phyloP scores from a whole-genome alignment of 2,113 vertebrate genomes.

The Lanius ludovicianus region DNA sequence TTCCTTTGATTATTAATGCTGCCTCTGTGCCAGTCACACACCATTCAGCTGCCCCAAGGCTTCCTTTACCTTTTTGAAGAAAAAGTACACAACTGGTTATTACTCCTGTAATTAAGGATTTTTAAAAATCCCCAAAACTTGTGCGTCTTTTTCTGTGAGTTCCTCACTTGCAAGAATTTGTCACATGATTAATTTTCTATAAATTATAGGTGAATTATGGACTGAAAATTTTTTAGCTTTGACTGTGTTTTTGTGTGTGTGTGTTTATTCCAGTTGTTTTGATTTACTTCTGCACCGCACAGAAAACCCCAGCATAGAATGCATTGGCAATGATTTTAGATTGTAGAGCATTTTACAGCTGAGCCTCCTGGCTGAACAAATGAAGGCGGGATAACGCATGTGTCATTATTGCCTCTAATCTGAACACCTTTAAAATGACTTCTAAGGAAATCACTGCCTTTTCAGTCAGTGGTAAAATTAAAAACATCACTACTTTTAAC shows the following conservation, averaged over 20 bases:
- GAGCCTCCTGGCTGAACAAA: background rate
- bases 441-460: background rate
- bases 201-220: background rate
- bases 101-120: background rate
- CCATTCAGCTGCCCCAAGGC: rapidly evolving
- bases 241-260: background rate
- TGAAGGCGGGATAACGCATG: background rate
- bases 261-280: background rate
- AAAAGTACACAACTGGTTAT: background rate
- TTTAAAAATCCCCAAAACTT: background rate
- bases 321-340: background rate
- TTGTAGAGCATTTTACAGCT: background rate
- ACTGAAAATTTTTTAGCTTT: background rate
- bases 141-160: background rate
- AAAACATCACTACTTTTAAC: background rate
- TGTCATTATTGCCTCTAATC: background rate
- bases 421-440: background rate
- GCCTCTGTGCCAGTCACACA: background rate
- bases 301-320: background rate
- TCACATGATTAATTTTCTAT: background rate
- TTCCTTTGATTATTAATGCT: background rate
- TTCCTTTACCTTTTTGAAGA: background rate
- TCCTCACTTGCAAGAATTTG: background rate
- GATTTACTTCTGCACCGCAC: background rate
- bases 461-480: background rate